Percentiles rank a stretch among this genome's conserved stretches.
Conservation (phyloP, 1,140 invertebrate species). For the Notospermus geniculatus region DNA sequence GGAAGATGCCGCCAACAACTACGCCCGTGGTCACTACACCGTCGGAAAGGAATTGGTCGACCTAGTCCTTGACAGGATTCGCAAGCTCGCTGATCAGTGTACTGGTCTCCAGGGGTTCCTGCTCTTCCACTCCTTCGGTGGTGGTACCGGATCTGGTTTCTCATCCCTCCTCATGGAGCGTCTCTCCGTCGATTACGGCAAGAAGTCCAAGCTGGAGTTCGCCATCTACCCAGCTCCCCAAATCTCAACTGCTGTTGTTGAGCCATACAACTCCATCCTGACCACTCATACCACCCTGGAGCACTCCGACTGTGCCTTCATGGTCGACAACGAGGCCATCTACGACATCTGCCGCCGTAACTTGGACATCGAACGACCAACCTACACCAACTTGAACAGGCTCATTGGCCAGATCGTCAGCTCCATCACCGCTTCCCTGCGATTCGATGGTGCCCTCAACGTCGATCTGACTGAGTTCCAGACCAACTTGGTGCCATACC, state of each 20-base stretch:
- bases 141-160: constrained; percentile 86
- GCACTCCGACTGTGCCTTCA: constrained; percentile 57
- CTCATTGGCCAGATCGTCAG: constrained; percentile 58
- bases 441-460: constrained; percentile 71
- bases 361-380: constrained; percentile 79
- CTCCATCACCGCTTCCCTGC: constrained; percentile 61
- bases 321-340: constrained; percentile 85
- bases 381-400: constrained; percentile 51
- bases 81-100: constrained; percentile 30
- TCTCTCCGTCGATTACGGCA: constrained; percentile 83
- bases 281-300: constrained; percentile 58
- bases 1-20: constrained; percentile 69
- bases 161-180: constrained; percentile 85
- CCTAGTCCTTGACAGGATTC: constrained; percentile 47
- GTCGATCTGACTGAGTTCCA: constrained; percentile 71
- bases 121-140: constrained; percentile 77
- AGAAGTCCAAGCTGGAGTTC: constrained; percentile 87
- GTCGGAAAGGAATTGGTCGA: constrained; percentile 55
- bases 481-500: constrained; percentile 64
- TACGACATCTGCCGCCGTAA: constrained; percentile 89
- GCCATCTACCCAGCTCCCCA: constrained; percentile 86
- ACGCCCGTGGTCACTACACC: constrained; percentile 53
- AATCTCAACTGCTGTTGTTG: constrained; percentile 60
- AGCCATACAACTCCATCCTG: constrained; percentile 56
- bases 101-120: constrained; percentile 36